Evolutionary conservation across 2,113 vertebrate genomes (phyloP).

Genomic region (Sturnus vulgaris): DNA sequence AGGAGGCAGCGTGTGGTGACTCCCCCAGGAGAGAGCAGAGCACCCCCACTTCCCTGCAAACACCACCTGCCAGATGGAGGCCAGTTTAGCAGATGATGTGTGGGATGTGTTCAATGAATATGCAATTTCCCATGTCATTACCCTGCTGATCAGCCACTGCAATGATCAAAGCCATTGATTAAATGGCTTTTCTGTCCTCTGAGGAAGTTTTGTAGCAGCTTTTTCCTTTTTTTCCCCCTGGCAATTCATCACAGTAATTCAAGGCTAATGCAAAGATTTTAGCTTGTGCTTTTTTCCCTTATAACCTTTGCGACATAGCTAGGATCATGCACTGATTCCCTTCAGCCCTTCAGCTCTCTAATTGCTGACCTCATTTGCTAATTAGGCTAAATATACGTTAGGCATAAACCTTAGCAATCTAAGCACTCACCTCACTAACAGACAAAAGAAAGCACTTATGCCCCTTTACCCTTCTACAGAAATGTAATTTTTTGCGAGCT

Average conservation of each 20-base stretch:
- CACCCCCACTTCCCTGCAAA: neutral
- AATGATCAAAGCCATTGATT: neutral
- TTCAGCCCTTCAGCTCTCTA: neutral
- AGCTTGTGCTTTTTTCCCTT: neutral
- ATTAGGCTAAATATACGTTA: constrained; percentile 21
- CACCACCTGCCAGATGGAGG: neutral
- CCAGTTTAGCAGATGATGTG: neutral
- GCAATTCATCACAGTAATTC: neutral
- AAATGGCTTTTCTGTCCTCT: neutral
- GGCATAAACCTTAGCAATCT: neutral
- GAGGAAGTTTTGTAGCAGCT: neutral
- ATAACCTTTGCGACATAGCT: neutral
- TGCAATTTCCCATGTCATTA: neutral
- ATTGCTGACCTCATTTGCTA: constrained; percentile 38
- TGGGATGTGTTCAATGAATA: neutral
- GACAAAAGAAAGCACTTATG: neutral
- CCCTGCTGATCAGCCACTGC: neutral
- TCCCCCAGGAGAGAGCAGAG: neutral
- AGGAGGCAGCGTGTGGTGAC: neutral
- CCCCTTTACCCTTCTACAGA: neutral
- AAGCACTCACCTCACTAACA: neutral
- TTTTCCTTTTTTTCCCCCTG: neutral
- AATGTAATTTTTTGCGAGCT: neutral
- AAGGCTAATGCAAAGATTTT: neutral
- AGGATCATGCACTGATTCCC: neutral